Percentiles rank a stretch among this genome's conserved stretches.
These are phyloP conservation scores for Oncorhynchus gorbuscha DNA, from an alignment of 2,113 vertebrate genomes.

Conservation along the genomic window DNA sequence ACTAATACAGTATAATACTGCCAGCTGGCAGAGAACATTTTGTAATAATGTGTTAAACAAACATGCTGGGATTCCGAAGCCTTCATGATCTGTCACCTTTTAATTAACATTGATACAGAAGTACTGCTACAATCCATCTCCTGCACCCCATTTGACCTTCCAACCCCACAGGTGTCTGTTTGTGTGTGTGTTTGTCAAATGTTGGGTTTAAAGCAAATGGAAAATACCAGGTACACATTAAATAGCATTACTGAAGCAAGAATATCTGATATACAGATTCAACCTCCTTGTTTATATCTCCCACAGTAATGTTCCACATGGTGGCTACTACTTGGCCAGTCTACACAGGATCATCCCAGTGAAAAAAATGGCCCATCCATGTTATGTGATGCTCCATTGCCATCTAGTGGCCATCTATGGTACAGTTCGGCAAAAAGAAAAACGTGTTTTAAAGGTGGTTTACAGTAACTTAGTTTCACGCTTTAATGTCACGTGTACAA, in stretches of 20 bases:
- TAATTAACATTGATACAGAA: slow-evolving; percentile 54
- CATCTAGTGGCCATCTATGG: slow-evolving; percentile 53
- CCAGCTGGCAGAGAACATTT: slow-evolving; percentile 41
- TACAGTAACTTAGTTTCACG: too few relatives aligned
- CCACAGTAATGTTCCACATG: neutral
- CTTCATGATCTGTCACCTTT: slow-evolving; percentile 43
- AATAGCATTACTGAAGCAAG: neutral
- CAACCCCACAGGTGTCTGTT: too few relatives aligned
- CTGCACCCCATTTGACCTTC: neutral
- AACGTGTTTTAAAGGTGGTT: too few relatives aligned
- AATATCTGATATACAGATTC: neutral
- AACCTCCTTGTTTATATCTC: neutral
- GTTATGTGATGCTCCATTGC: slow-evolving; percentile 38
- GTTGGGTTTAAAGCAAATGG: neutral
- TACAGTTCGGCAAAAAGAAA: neutral
- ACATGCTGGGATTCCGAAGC: slow-evolving; percentile 36
- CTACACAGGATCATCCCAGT: neutral
- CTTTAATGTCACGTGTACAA: too few relatives aligned
- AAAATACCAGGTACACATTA: neutral
- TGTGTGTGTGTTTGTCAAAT: too few relatives aligned
- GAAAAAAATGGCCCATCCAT: neutral
- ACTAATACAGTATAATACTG: neutral
- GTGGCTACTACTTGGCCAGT: too few relatives aligned
- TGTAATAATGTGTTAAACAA: slow-evolving; percentile 42
- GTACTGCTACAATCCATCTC: neutral